These are phyloP conservation scores for Pomacea canaliculata DNA, from an alignment of 2,888 invertebrate species.

Conservation along the genomic window DNA sequence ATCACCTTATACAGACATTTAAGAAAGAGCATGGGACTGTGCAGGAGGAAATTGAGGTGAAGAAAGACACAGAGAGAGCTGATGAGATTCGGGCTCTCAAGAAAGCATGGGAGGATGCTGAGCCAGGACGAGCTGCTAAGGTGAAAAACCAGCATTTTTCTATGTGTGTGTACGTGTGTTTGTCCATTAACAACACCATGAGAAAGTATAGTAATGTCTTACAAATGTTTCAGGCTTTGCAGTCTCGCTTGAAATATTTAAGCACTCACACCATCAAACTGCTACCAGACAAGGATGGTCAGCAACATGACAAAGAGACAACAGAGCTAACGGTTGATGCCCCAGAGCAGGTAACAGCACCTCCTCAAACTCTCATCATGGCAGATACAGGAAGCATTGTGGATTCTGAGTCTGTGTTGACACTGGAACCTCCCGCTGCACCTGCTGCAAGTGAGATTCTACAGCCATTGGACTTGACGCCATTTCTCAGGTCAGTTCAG, in stretches of 20 bases:
- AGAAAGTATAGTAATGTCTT: not conserved
- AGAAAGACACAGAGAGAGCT: conserved; percentile 68
- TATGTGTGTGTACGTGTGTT: no score
- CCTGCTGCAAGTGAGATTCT: conserved; percentile 63
- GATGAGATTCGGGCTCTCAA: conserved; percentile 69
- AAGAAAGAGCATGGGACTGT: not conserved
- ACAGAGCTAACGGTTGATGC: not conserved
- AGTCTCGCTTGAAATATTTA: conserved; percentile 66
- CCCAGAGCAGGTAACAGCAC: conserved; percentile 3
- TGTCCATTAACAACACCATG: not conserved
- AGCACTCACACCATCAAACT: conserved; percentile 63
- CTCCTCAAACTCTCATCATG: conserved; percentile 8
- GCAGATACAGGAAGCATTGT: not conserved
- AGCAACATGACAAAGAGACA: conserved; percentile 27
- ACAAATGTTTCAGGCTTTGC: conserved; percentile 55
- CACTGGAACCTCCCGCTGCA: conserved; percentile 61
- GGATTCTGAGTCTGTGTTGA: conserved; percentile 55
- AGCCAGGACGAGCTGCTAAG: conserved; percentile 69
- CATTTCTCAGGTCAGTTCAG: conserved; percentile 59
- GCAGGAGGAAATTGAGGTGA: conserved; percentile 67
- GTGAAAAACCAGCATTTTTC: conserved; percentile 32
- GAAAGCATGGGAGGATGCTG: conserved; percentile 70
- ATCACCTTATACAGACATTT: not conserved
- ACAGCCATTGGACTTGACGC: conserved; percentile 63
- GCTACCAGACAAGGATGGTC: conserved; percentile 38